A percentile compares a stretch with the other conserved stretches of the same genome.
These are phyloP conservation scores for Rhinophrynus dorsalis DNA, from an alignment of 2,797 vertebrate genomes.

Conservation along the genomic window DNA sequence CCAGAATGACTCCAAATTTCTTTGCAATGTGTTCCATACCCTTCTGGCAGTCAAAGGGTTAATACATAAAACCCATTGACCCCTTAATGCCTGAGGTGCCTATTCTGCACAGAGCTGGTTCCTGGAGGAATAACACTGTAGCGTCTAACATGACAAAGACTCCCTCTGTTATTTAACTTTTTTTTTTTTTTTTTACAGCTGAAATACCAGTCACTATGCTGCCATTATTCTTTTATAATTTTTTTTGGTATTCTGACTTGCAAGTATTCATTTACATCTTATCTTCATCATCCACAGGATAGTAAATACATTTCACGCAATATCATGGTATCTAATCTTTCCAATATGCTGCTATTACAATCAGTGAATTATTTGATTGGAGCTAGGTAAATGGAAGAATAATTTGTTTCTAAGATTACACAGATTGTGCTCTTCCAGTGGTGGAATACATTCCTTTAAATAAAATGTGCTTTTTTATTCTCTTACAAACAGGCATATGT, in stretches of 20 bases:
- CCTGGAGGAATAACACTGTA: conserved; percentile 5
- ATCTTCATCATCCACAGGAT: neutral
- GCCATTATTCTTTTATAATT: conserved; percentile 1
- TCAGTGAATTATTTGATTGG: conserved; percentile 13
- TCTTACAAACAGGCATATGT: too few relatives aligned
- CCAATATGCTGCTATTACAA: conserved; percentile 10
- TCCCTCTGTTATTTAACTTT: conserved; percentile 19
- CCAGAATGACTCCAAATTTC: too few relatives aligned
- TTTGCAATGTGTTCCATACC: too few relatives aligned
- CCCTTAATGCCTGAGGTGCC: conserved; percentile 25
- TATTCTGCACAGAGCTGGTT: neutral
- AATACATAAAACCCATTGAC: too few relatives aligned
- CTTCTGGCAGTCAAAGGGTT: too few relatives aligned
- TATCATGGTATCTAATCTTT: conserved; percentile 23
- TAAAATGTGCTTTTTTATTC: neutral
- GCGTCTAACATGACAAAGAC: conserved; percentile 21
- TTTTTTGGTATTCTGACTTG: conserved; percentile 13
- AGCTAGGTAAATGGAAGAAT: conserved; percentile 37
- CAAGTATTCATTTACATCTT: conserved; percentile 34
- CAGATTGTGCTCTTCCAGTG: neutral
- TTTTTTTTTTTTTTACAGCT: neutral
- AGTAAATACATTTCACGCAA: neutral
- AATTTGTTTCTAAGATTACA: conserved; percentile 40
- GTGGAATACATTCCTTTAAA: neutral
- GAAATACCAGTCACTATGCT: conserved; percentile 6